Conservation (phyloP, 2,888 invertebrate genomes). For the Eupelmus urozonus region DNA sequence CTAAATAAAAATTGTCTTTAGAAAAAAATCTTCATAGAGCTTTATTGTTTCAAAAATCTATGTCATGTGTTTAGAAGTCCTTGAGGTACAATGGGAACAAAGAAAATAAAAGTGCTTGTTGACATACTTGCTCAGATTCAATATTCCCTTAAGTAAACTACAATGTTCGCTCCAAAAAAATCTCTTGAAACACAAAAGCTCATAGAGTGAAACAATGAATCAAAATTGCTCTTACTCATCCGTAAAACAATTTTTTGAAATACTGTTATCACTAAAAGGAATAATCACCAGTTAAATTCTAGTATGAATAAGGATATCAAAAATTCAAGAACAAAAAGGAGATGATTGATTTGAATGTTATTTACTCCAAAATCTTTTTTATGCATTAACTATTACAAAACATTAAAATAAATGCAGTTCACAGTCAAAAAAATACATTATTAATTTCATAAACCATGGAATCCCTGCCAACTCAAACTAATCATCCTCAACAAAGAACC, state of each 20-base stretch:
- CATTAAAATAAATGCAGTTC: no score
- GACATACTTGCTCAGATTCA: conserved; percentile 52
- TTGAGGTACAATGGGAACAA: conserved; percentile 50
- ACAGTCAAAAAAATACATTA: no score
- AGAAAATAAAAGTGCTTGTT: conserved; percentile 54
- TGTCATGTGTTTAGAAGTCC: conserved; percentile 38
- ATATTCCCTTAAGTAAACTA: conserved; percentile 33
- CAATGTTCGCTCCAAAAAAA: conserved; percentile 42
- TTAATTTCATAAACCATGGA: no score
- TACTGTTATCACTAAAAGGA: no score
- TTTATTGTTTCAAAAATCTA: conserved; percentile 38
- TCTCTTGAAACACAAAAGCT: conserved; percentile 33
- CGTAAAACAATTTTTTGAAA: background rate
- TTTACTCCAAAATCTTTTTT: no score
- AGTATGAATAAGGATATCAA: no score
- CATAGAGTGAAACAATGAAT: conserved; percentile 15
- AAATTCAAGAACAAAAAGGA: no score
- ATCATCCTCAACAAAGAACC: no score
- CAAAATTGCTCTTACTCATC: conserved; percentile 5
- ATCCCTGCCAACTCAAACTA: no score
- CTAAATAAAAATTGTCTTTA: background rate
- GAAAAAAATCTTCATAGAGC: background rate
- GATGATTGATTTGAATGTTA: no score
- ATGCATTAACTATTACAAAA: no score
- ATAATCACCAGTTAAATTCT: no score